A percentile compares a stretch with the other conserved stretches of the same genome.
These are phyloP conservation scores for Perccottus glenii DNA, from an alignment of 2,113 vertebrate species.

Conservation along the genomic window DNA sequence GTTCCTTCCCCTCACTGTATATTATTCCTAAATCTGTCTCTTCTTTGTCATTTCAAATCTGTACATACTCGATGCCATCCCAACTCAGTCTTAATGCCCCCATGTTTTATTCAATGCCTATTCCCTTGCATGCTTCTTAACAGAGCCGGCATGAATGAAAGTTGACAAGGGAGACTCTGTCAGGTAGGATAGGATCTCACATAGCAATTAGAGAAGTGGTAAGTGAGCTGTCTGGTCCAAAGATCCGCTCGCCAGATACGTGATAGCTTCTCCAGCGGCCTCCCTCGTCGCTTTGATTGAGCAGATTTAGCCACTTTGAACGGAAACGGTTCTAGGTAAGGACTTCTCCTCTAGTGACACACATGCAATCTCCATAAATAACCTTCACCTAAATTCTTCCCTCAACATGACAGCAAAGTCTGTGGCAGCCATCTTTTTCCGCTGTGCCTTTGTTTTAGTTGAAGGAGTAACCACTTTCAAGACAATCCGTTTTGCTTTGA, in stretches of 20 bases:
- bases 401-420: conserved; percentile 7
- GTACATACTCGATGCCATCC: conserved; percentile 33
- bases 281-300: conserved; percentile 30
- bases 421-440: conserved; percentile 6
- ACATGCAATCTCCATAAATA: conserved; percentile 32
- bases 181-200: conserved; percentile 60
- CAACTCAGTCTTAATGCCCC: conserved; percentile 54
- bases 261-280: conserved; percentile 23
- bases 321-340: conserved; percentile 17
- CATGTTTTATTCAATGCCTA: conserved; percentile 69
- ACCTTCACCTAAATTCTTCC: conserved; percentile 22
- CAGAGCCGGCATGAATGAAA: conserved; percentile 45
- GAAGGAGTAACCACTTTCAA: too few relatives aligned
- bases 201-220: conserved; percentile 64
- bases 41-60: conserved; percentile 52
- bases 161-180: conserved; percentile 61
- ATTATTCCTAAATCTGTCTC: conserved; percentile 33
- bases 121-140: conserved; percentile 55
- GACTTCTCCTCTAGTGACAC: conserved; percentile 20
- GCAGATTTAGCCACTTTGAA: conserved; percentile 50
- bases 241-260: conserved; percentile 41
- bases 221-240: conserved; percentile 56
- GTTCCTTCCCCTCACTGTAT: conserved; percentile 2
- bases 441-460: conserved; percentile 1
- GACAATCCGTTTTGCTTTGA: too few relatives aligned